A percentile compares a stretch with the other conserved stretches of the same genome.
Conservation (phyloP, 2,888 invertebrate genomes). For the Stenodera caucasica region DNA sequence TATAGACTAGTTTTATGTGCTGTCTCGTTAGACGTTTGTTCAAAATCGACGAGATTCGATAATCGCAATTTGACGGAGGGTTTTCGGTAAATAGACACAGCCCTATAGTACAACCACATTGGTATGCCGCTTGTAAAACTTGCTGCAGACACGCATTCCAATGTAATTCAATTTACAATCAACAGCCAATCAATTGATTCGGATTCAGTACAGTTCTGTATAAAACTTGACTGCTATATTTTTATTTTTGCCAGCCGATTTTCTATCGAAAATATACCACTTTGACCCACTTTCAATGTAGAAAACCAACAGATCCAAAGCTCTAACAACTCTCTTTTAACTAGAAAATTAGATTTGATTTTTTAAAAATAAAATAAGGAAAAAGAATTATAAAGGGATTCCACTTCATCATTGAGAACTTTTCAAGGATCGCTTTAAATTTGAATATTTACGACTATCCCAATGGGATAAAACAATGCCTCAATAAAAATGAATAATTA, state of each 20-base stretch:
- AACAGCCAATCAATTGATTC: constrained; percentile 63
- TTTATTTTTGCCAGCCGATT: constrained; percentile 25
- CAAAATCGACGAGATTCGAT: constrained; percentile 28
- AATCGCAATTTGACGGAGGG: constrained; percentile 40
- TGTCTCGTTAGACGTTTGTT: neutral
- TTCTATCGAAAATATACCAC: constrained; percentile 6
- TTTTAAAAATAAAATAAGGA: neutral
- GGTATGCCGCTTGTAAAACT: constrained; percentile 47
- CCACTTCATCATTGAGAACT: neutral
- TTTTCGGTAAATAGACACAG: constrained; percentile 29
- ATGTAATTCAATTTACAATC: constrained; percentile 63
- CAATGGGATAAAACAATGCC: neutral
- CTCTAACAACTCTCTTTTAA: neutral
- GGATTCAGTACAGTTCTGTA: constrained; percentile 56
- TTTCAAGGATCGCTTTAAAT: neutral
- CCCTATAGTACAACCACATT: constrained; percentile 41
- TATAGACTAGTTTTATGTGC: no score
- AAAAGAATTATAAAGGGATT: no score
- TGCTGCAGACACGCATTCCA: constrained; percentile 57
- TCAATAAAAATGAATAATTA: constrained; percentile 22
- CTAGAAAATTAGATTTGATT: neutral
- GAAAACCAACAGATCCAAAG: neutral
- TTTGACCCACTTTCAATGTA: constrained; percentile 8
- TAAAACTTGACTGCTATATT: constrained; percentile 31
- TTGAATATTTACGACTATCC: neutral